A percentile compares a stretch with the other conserved stretches of the same genome.
Conservation (phyloP, 1,140 invertebrate species). For the Drosophila littoralis region DNA sequence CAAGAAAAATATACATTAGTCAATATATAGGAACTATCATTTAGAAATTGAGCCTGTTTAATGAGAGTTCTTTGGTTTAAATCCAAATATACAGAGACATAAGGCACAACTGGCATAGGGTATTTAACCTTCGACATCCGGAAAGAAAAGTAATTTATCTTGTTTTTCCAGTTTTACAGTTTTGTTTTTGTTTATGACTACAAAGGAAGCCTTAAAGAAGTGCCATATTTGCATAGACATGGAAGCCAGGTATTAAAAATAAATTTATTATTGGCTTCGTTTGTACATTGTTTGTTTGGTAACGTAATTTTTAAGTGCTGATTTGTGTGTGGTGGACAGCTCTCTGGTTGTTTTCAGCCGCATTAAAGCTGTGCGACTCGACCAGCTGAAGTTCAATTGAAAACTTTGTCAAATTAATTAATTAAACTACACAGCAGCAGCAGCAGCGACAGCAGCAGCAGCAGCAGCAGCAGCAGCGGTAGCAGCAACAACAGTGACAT, state of each 20-base stretch:
- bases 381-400: slow-evolving; percentile 61
- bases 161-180: not conserved
- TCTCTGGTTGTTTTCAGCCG: not conserved
- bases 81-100: no score
- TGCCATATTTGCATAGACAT: slow-evolving; percentile 14
- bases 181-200: slow-evolving; percentile 11
- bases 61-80: no score
- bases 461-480: not conserved
- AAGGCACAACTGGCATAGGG: not conserved
- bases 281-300: slow-evolving; percentile 4
- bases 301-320: slow-evolving; percentile 20
- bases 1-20: no score
- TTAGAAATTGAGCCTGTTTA: no score
- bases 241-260: slow-evolving; percentile 32
- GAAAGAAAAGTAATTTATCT: not conserved
- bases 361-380: slow-evolving; percentile 23
- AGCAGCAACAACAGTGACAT: slow-evolving; percentile 46
- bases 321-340: slow-evolving; percentile 3
- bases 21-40: no score
- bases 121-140: not conserved
- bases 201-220: slow-evolving; percentile 14
- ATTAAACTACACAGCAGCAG: slow-evolving; percentile 71
- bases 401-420: slow-evolving; percentile 82
- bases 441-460: slow-evolving; percentile 27
- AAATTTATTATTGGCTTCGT: slow-evolving; percentile 36